These are phyloP conservation scores for Cepphus grylle DNA, from an alignment of 2,113 vertebrate genomes.

Conservation along the genomic window DNA sequence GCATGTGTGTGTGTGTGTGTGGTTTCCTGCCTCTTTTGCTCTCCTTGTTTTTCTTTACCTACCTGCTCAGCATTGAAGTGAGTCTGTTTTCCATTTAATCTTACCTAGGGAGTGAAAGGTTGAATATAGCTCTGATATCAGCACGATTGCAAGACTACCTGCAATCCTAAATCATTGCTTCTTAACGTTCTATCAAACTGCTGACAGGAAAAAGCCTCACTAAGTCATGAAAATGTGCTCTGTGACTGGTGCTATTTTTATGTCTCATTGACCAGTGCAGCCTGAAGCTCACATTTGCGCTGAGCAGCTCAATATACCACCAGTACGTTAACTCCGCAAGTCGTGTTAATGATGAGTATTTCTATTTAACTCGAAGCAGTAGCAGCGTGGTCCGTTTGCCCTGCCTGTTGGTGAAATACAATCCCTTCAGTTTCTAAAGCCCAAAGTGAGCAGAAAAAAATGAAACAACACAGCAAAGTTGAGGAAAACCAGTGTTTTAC, in stretches of 20 bases:
- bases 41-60: constrained; percentile 17
- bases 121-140: constrained; percentile 7
- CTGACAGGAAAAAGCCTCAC: constrained; percentile 28
- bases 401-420: neutral
- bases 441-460: neutral
- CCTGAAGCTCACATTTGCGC: neutral
- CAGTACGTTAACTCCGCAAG: neutral
- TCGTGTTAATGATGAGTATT: neutral
- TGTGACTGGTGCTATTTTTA: constrained; percentile 40
- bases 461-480: neutral
- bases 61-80: constrained; percentile 28
- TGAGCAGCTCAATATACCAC: neutral
- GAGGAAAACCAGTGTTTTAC: neutral
- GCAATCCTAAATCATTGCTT: constrained; percentile 11
- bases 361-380: constrained; percentile 8
- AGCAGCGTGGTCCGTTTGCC: neutral
- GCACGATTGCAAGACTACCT: neutral
- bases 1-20: neutral
- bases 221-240: constrained; percentile 17
- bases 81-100: constrained; percentile 25
- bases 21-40: constrained; percentile 39
- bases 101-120: neutral
- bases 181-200: neutral
- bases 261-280: constrained; percentile 20
- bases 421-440: neutral